These are phyloP conservation scores for Melanostoma mellinum DNA, from an alignment of 2,888 invertebrate species.

Conservation along the genomic window DNA sequence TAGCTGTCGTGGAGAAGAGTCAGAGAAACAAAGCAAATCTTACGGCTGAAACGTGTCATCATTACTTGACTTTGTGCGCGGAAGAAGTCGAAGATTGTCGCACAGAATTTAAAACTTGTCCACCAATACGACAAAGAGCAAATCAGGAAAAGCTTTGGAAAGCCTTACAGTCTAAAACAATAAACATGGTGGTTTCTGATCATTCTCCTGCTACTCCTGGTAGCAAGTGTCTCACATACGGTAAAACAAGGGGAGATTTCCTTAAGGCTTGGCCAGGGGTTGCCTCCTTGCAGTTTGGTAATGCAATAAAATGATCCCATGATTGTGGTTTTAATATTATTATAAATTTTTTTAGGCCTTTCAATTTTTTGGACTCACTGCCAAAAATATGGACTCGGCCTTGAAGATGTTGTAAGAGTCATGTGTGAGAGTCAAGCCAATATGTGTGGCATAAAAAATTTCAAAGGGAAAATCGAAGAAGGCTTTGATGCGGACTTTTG, in stretches of 20 bases:
- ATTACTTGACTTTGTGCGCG: slow-evolving; percentile 86
- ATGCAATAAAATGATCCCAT: too few species aligned
- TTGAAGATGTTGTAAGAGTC: slow-evolving; percentile 84
- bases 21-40: slow-evolving; percentile 83
- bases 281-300: slow-evolving; percentile 88
- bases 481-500: slow-evolving; percentile 89
- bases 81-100: slow-evolving; percentile 85
- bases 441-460: slow-evolving; percentile 84
- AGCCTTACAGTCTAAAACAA: slow-evolving; percentile 83
- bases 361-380: slow-evolving; percentile 88
- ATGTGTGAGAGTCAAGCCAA: slow-evolving; percentile 85
- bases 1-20: slow-evolving; percentile 84
- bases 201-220: slow-evolving; percentile 88
- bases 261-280: slow-evolving; percentile 89
- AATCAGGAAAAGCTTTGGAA: slow-evolving; percentile 87
- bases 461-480: slow-evolving; percentile 85
- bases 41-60: slow-evolving; percentile 89
- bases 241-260: slow-evolving; percentile 84
- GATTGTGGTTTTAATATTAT: not conserved
- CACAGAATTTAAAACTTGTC: slow-evolving; percentile 89
- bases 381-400: slow-evolving; percentile 82
- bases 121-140: slow-evolving; percentile 85
- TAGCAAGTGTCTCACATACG: slow-evolving; percentile 83
- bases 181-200: slow-evolving; percentile 87
- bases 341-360: slow-evolving; percentile 82